Conservation (phyloP, 2,113 vertebrate genomes). For the zebrafish (Danio rerio) region GRCz12tu NC_133184.1:14276001-14276500, state of each 20-base stretch:
- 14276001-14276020: too few species aligned
- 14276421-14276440: constrained; percentile 43
- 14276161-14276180: background rate
- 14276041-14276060: too few species aligned
- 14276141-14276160: background rate
- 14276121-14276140: background rate
- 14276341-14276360: constrained; percentile 43
- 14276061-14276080: too few species aligned
- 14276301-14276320: background rate
- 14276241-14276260: constrained; percentile 1
- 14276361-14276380: constrained; percentile 50
- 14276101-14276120: background rate
- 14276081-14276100: too few species aligned
- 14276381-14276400: constrained; percentile 57
- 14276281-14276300: background rate
- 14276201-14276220: background rate
- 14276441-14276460: background rate
- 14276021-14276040: too few species aligned
- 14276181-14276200: too few species aligned
- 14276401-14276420: constrained; percentile 1
- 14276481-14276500: constrained; percentile 43
- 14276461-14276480: constrained; percentile 18
- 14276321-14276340: background rate
- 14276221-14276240: background rate
- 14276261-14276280: constrained; percentile 17